Conservation (phyloP, 1,140 invertebrate species). For the Himalopsyche phryganea region DNA sequence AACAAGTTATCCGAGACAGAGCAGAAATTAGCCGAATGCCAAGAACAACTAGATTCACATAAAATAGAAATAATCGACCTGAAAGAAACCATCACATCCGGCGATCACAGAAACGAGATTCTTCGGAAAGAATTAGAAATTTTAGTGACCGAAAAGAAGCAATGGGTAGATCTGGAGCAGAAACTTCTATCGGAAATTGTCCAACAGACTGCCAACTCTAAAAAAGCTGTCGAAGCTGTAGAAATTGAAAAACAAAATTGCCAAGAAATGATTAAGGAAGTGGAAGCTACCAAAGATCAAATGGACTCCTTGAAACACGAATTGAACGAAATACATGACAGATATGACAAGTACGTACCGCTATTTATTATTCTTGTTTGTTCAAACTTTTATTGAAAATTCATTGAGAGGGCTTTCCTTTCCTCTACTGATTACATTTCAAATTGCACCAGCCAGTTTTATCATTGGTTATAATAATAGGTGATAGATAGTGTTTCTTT, state of each 20-base stretch:
- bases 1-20: slow-evolving; percentile 24
- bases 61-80: slow-evolving; percentile 14
- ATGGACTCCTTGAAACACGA: slow-evolving; percentile 25
- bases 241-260: slow-evolving; percentile 14
- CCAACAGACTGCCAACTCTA: slow-evolving; percentile 6
- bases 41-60: slow-evolving; percentile 13
- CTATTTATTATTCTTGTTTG: no score
- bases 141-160: slow-evolving; percentile 6
- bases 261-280: slow-evolving; percentile 12
- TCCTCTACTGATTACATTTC: no score
- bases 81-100: slow-evolving; percentile 4
- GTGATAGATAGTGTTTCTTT: no score
- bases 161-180: slow-evolving; percentile 9
- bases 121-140: slow-evolving; percentile 17
- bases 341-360: slow-evolving; percentile 38
- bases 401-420: no score
- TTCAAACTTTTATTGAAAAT: no score
- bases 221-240: not conserved
- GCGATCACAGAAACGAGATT: slow-evolving; percentile 1
- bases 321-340: slow-evolving; percentile 31
- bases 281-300: slow-evolving; percentile 21
- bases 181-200: slow-evolving; percentile 3
- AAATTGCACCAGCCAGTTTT: no score
- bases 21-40: slow-evolving; percentile 8
- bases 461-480: no score